These are phyloP conservation scores for Montipora sp. DNA, from an alignment of 64 coral and sea anemone genomes.

Conservation along the genomic window DNA sequence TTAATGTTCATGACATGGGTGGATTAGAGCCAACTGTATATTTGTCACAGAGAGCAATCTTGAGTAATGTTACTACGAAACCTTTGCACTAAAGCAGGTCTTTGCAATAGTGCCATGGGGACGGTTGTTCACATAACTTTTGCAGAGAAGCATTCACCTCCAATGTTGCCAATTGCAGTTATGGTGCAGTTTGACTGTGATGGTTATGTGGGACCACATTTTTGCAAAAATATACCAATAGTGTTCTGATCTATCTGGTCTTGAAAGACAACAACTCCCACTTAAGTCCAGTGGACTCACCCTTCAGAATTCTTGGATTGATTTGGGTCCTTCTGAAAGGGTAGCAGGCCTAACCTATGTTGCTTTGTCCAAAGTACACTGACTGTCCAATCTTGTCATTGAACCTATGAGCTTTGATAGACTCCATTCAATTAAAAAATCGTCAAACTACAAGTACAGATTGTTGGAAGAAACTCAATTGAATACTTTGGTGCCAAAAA, in stretches of 20 bases:
- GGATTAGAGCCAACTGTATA: too few relatives aligned
- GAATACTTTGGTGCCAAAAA: not conserved
- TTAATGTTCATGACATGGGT: too few relatives aligned
- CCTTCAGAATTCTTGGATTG: not conserved
- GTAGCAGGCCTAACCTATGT: slow-evolving; percentile 1
- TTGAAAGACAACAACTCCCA: slow-evolving; percentile 38
- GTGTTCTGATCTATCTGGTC: not conserved
- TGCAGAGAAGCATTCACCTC: slow-evolving; percentile 16
- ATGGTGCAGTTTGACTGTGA: slow-evolving; percentile 45
- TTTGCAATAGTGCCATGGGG: slow-evolving; percentile 28
- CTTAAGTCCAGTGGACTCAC: slow-evolving; percentile 51
- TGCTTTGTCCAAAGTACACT: not conserved
- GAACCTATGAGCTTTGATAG: slow-evolving; percentile 1
- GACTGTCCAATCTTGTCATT: not conserved
- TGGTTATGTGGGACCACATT: slow-evolving; percentile 39
- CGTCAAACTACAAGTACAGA: slow-evolving; percentile 6
- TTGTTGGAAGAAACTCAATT: not conserved
- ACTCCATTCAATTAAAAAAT: not conserved
- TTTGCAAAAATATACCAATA: slow-evolving; percentile 33
- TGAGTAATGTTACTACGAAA: too few relatives aligned
- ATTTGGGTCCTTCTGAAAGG: not conserved
- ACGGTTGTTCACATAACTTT: slow-evolving; percentile 20
- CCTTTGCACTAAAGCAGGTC: too few relatives aligned
- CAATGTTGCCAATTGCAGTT: slow-evolving; percentile 52
- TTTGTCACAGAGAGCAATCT: too few relatives aligned